Conservation (phyloP, 2,113 vertebrate species). For the Myocastor coypus region DNA sequence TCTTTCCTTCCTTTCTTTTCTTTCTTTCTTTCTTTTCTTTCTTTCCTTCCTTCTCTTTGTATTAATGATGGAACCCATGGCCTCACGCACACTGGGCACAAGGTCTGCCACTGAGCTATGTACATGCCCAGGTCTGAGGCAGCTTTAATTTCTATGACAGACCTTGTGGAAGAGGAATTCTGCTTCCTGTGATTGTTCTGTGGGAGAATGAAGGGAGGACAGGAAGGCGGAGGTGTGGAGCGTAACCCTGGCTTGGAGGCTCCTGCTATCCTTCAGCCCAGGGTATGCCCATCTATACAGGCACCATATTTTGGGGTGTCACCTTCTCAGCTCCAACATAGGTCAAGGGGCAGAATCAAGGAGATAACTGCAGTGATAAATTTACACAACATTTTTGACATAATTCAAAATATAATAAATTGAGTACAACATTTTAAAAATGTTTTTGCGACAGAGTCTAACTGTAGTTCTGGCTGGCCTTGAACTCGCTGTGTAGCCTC, state of each 20-base stretch:
- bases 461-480: not conserved
- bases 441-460: too few species aligned
- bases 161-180: not conserved
- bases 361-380: not conserved
- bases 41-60: not conserved
- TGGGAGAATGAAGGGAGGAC: not conserved
- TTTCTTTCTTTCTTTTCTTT: not conserved
- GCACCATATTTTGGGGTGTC: not conserved
- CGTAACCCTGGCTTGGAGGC: not conserved
- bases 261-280: not conserved
- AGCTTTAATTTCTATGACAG: not conserved
- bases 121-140: not conserved
- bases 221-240: not conserved
- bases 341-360: not conserved
- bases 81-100: not conserved
- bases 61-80: not conserved
- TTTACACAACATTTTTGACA: not conserved
- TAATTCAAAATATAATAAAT: conserved; percentile 4
- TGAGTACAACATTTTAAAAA: not conserved
- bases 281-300: not conserved
- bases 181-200: not conserved
- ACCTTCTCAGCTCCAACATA: not conserved
- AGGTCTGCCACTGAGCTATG: not conserved
- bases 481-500: not conserved
- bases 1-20: not conserved